These are phyloP conservation scores for Garrulus glandarius DNA, from an alignment of 2,797 vertebrate genomes.

Conservation along the genomic window DNA sequence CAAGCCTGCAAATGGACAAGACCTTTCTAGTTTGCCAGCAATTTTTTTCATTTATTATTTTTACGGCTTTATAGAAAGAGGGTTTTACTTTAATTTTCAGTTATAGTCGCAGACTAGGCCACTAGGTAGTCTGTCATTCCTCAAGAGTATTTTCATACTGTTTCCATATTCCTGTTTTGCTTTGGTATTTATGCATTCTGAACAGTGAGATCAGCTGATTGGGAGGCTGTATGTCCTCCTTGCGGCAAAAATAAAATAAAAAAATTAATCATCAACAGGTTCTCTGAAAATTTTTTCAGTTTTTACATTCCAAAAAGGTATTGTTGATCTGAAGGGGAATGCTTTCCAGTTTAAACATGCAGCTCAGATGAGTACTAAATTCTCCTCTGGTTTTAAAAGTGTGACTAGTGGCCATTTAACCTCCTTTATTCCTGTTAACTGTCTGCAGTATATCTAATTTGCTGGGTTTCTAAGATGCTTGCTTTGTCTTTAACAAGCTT, in stretches of 20 bases:
- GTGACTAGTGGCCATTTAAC: background rate
- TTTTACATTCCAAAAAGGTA: background rate
- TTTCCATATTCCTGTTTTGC: background rate
- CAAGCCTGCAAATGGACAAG: background rate
- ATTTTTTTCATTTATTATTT: background rate
- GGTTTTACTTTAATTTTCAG: background rate
- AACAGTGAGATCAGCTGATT: background rate
- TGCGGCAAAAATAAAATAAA: background rate
- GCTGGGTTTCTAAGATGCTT: background rate
- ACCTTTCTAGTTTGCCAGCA: background rate
- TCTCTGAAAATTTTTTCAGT: background rate
- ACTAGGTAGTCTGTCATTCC: background rate
- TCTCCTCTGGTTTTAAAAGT: background rate
- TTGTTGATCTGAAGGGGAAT: background rate
- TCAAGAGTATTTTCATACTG: background rate
- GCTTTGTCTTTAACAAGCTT: constrained; percentile 13
- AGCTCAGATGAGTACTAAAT: background rate
- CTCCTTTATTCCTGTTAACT: background rate
- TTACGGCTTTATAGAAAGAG: background rate
- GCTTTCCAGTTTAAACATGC: background rate
- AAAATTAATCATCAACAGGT: background rate
- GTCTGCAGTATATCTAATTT: background rate
- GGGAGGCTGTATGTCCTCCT: background rate
- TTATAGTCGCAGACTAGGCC: background rate
- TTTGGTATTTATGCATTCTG: background rate